Evolutionary conservation across 2,113 vertebrate genomes (phyloP).

Genomic region (Calidris pugnax): DNA sequence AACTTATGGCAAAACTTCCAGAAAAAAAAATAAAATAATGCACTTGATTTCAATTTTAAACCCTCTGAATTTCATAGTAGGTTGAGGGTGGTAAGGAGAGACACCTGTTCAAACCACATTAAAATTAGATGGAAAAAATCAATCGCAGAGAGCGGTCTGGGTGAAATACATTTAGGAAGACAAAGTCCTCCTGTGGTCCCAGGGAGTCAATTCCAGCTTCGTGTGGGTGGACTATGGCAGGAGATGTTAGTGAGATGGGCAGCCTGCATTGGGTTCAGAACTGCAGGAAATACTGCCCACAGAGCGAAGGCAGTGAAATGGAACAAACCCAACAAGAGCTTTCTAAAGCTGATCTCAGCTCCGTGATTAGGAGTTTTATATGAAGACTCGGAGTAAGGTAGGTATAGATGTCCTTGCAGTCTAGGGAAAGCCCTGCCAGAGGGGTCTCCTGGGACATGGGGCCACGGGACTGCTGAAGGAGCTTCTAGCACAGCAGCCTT

Average conservation of each 20-base stretch:
- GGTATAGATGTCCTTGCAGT: not conserved
- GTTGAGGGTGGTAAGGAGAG: not conserved
- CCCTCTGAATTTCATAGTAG: not conserved
- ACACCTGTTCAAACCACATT: not conserved
- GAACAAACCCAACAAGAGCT: not conserved
- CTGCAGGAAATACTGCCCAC: not conserved
- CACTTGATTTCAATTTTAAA: not conserved
- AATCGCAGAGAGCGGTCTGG: not conserved
- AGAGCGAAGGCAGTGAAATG: not conserved
- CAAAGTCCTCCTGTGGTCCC: not conserved
- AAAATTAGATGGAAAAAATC: not conserved
- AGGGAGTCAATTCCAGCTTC: not conserved
- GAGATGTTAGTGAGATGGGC: not conserved
- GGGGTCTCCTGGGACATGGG: not conserved
- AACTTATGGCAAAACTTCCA: not conserved
- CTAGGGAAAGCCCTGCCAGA: not conserved
- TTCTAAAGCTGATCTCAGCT: not conserved
- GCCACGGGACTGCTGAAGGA: not conserved
- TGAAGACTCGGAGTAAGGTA: not conserved
- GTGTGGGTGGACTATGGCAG: not conserved
- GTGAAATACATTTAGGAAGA: not conserved
- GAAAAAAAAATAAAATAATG: not conserved
- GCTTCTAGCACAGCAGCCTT: not conserved
- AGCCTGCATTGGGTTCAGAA: not conserved
- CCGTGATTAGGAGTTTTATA: not conserved